These are phyloP conservation scores for Vulpes vulpes DNA, from an alignment of 2,113 vertebrate genomes.

Conservation along the genomic window DNA sequence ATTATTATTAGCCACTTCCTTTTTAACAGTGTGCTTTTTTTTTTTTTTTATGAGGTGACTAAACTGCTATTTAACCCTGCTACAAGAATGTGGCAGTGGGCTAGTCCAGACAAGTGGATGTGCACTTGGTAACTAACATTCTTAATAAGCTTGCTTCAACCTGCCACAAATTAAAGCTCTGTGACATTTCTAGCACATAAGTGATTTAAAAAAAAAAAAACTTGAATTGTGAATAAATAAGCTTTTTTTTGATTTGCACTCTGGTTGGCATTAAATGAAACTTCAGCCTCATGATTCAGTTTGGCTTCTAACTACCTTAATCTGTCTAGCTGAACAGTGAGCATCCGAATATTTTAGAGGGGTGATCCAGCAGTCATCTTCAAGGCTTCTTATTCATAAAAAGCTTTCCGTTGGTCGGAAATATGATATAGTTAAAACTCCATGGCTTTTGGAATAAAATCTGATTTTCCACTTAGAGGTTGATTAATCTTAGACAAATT, in stretches of 20 bases:
- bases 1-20: slow-evolving; percentile 87
- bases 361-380: slow-evolving; percentile 2
- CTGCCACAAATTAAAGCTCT: slow-evolving; percentile 89
- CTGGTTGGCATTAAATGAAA: slow-evolving; percentile 79
- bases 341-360: slow-evolving; percentile 32
- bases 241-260: slow-evolving; percentile 82
- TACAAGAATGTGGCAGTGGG: slow-evolving; percentile 88
- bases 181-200: slow-evolving; percentile 85
- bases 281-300: slow-evolving; percentile 74
- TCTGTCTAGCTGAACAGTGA: slow-evolving; percentile 37
- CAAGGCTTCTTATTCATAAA: not conserved
- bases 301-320: slow-evolving; percentile 67
- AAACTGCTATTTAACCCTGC: slow-evolving; percentile 91
- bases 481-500: slow-evolving; percentile 48
- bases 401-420: slow-evolving; percentile 20
- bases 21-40: slow-evolving; percentile 79
- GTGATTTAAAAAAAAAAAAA: slow-evolving; percentile 74
- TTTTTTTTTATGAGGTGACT: slow-evolving; percentile 82
- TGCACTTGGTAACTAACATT: slow-evolving; percentile 88
- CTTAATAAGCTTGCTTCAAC: slow-evolving; percentile 90
- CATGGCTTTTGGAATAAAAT: slow-evolving; percentile 5
- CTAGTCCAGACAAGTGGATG: slow-evolving; percentile 90
- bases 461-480: slow-evolving; percentile 13
- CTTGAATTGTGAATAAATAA: slow-evolving; percentile 84
- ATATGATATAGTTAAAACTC: not conserved